Conservation (phyloP, 2,113 vertebrate genomes). For the Sphaerodactylus townsendi region DNA sequence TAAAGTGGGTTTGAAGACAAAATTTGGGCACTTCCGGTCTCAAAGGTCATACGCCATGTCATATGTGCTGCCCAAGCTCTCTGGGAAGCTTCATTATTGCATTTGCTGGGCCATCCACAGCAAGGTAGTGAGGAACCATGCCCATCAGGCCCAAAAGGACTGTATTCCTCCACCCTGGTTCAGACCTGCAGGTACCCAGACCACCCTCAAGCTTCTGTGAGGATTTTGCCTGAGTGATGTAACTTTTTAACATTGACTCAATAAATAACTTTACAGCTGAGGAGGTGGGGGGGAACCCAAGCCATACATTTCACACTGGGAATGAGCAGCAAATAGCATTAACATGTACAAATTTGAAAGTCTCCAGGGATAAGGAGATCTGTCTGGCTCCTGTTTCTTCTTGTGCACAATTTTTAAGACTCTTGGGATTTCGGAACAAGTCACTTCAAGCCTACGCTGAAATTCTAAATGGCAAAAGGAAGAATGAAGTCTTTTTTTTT, state of each 20-base stretch:
- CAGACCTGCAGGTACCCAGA: slow-evolving; percentile 86
- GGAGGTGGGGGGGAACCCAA: too few relatives aligned
- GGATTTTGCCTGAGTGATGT: too few relatives aligned
- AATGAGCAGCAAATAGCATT: too few relatives aligned
- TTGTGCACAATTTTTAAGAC: neutral
- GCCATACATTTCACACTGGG: too few relatives aligned
- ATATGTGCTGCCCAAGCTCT: slow-evolving; percentile 91
- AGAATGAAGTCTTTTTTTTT: slow-evolving; percentile 15
- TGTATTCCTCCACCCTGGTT: slow-evolving; percentile 92
- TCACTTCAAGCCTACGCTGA: accelerated
- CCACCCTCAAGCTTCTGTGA: too few relatives aligned
- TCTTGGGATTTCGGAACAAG: neutral
- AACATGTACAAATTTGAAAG: neutral
- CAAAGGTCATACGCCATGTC: too few relatives aligned
- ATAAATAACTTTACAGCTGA: too few relatives aligned
- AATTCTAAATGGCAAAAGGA: neutral
- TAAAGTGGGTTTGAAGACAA: too few relatives aligned
- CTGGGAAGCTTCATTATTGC: slow-evolving; percentile 95
- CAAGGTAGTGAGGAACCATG: slow-evolving; percentile 93
- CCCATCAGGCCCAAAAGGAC: slow-evolving; percentile 91
- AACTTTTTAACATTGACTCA: too few relatives aligned
- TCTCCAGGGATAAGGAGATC: neutral
- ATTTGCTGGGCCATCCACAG: slow-evolving; percentile 97
- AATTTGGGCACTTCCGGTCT: too few relatives aligned
- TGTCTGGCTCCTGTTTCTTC: neutral